Evolutionary conservation across 2,797 vertebrate genomes (phyloP), one percentile per base, ranked within the genome.

Genomic region (Buphagus erythrorhynchus): DNA sequence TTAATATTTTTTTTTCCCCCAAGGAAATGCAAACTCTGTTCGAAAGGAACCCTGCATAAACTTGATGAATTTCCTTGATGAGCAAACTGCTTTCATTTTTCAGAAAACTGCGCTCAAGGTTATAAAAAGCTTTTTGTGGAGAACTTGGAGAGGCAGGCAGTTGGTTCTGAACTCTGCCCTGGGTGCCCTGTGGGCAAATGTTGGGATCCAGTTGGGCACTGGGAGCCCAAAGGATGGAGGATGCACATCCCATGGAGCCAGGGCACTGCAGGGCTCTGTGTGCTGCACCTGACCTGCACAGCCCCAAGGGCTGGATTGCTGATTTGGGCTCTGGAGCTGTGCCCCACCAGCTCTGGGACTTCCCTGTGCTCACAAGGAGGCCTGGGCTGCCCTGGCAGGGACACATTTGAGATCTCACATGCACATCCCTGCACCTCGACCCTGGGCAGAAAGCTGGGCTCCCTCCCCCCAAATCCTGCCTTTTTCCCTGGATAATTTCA

Each of bases 1-100:
- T 43, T 80, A 49, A 33, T 42, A 45, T 67, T 67, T 54, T 52
- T 48, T 59, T 58, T 49, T 1, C 40, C 28, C 45, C 28, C 45
- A 54, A 84, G 83, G 76, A 96, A 95, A 71, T 88, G 81, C 89
- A 89, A 91, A 74, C 49, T 73, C 81, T 26, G 61, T 93, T 89
- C 42, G 6, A 93, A 95, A 86, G 65, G 68, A 94, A 49, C 9
- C 5, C 77, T 76, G 28, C 45, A 43, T 88, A 85, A 95, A 92
- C 59, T 75, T 15, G 74, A 88, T 94, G 88, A 96, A 94, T 95
- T 94, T 91, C 57, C 89, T 92, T 96, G 86, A 97, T 96, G 67
- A 95, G 84, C 63, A 89, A 89, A 81, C 59, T 38, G 13, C 67
- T 79, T 62, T 5, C 45, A 40, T 74, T 83, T 80, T 84, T n/a